Evolutionary conservation across 2,888 invertebrate species (phyloP).

Genomic region (Rapana venosa): DNA sequence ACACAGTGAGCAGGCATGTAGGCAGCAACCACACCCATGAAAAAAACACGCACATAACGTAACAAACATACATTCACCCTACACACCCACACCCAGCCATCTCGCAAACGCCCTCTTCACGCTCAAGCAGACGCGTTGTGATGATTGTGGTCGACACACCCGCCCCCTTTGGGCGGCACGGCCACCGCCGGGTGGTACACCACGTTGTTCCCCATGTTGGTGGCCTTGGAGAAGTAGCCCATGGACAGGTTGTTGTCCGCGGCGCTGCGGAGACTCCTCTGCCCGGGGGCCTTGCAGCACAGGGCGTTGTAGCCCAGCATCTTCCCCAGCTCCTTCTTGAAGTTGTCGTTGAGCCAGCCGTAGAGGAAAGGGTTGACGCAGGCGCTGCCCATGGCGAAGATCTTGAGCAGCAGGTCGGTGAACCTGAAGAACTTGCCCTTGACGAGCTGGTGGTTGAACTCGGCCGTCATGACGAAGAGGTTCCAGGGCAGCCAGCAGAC

Average conservation of each 20-base stretch:
- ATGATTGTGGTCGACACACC: background rate
- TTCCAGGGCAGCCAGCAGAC: conserved; percentile 77
- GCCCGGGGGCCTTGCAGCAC: conserved; percentile 36
- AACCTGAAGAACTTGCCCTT: conserved; percentile 69
- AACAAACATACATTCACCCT: background rate
- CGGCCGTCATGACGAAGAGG: conserved; percentile 68
- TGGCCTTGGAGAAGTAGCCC: conserved; percentile 44
- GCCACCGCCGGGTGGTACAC: conserved; percentile 2
- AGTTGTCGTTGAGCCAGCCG: conserved; percentile 78
- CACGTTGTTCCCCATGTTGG: conserved; percentile 15
- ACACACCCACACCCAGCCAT: no score
- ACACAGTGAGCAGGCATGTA: conserved; percentile 18
- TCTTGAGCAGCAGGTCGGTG: conserved; percentile 72
- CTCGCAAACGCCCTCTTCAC: no score
- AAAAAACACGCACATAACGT: background rate
- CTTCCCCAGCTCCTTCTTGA: conserved; percentile 71
- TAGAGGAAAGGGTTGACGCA: conserved; percentile 77
- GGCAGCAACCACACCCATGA: background rate
- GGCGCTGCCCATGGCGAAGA: conserved; percentile 76
- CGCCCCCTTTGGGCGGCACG: background rate
- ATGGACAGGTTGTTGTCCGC: conserved; percentile 25
- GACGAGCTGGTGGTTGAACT: conserved; percentile 64
- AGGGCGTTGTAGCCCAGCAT: conserved; percentile 54
- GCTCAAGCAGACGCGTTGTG: background rate
- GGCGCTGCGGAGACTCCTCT: background rate